Conservation (phyloP, 2,888 invertebrate genomes). For the Trachelus stipa region DNA sequence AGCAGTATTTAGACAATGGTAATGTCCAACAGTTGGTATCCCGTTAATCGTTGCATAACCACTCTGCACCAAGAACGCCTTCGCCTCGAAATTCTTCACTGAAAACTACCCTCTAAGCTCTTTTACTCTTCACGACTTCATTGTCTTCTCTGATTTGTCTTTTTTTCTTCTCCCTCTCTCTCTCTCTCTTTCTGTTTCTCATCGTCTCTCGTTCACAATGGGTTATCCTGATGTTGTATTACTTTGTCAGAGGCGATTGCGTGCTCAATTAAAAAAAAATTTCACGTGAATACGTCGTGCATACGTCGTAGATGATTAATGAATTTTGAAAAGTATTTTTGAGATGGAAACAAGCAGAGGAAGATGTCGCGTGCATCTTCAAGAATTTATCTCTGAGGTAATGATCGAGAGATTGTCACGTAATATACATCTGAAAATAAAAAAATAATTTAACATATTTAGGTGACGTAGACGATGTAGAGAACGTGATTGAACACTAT, state of each 20-base stretch:
- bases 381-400: neutral
- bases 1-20: slow-evolving; percentile 65
- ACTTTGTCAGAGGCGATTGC: neutral
- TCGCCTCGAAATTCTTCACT: neutral
- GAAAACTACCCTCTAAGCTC: neutral
- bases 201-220: slow-evolving; percentile 1
- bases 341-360: neutral
- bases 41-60: slow-evolving; percentile 51
- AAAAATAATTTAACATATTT: slow-evolving; percentile 10
- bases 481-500: slow-evolving; percentile 11
- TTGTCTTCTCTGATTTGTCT: slow-evolving; percentile 32
- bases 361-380: neutral
- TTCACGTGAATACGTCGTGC: slow-evolving; percentile 30
- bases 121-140: neutral
- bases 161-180: slow-evolving; percentile 26
- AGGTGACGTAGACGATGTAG: slow-evolving; percentile 6
- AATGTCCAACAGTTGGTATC: slow-evolving; percentile 66
- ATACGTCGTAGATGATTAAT: slow-evolving; percentile 4
- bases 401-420: neutral
- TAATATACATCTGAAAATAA: neutral
- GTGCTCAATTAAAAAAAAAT: neutral
- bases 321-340: neutral
- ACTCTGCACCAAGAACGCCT: slow-evolving; percentile 21
- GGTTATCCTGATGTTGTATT: neutral
- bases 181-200: slow-evolving; percentile 16